Conservation (phyloP, 35 echinoderm and acorn worm genomes). For the Ophioderma brevispina region DNA sequence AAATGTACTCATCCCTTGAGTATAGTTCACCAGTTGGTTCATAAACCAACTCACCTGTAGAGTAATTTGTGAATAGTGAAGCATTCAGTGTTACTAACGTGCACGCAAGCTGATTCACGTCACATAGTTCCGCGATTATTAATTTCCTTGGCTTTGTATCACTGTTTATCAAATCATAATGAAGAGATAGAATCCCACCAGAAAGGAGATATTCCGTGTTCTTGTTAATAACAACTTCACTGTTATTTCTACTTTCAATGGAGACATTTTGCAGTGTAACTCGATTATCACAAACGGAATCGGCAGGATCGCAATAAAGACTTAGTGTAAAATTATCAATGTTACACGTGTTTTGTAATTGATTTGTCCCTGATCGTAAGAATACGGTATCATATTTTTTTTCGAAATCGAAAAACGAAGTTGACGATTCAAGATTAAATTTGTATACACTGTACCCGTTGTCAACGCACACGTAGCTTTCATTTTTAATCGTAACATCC, state of each 20-base stretch:
- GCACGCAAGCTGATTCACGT: not conserved
- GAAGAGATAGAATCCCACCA: not conserved
- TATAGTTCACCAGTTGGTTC: slow-evolving; percentile 10
- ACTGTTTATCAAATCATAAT: not conserved
- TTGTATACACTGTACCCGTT: not conserved
- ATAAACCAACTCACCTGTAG: not conserved
- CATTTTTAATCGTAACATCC: not conserved
- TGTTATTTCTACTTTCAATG: not conserved
- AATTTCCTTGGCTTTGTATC: not conserved
- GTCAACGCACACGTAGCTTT: not conserved
- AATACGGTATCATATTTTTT: not conserved
- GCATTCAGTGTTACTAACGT: not conserved
- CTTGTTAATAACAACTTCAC: not conserved
- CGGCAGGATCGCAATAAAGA: not conserved
- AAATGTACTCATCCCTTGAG: not conserved
- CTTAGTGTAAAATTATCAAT: not conserved
- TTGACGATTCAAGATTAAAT: not conserved
- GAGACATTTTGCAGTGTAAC: not conserved
- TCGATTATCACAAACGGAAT: not conserved
- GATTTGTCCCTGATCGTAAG: not conserved
- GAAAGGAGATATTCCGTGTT: not conserved
- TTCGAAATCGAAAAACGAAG: not conserved
- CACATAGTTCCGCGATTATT: not conserved
- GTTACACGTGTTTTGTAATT: not conserved
- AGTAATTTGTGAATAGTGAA: not conserved